A percentile compares a stretch with the other conserved stretches of the same genome.
phyloP scores from a whole-genome alignment of 2,797 vertebrate genomes.

The Muscicapa comitata region DNA sequence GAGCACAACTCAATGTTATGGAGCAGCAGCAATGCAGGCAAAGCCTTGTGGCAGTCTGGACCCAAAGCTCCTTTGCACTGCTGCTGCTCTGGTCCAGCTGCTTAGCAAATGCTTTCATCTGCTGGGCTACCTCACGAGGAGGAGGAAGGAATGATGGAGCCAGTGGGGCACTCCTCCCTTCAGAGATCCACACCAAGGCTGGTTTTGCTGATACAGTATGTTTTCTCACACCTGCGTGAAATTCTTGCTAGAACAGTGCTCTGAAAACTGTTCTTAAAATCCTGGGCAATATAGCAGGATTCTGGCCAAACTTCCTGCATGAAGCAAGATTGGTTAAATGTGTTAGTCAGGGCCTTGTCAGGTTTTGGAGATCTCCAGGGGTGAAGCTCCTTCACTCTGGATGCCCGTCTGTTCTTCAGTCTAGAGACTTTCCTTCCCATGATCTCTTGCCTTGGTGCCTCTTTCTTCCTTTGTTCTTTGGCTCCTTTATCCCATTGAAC shows the following conservation, averaged over 20 bases:
- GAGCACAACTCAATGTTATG: fast-evolving
- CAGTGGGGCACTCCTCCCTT: not conserved
- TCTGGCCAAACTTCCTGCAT: not conserved
- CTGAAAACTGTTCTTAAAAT: not conserved
- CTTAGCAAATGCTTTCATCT: not conserved
- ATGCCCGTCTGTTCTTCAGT: not conserved
- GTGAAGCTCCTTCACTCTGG: not conserved
- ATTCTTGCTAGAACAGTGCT: not conserved
- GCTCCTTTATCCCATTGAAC: not conserved
- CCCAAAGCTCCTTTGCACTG: not conserved
- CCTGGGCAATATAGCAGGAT: not conserved
- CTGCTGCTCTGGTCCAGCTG: not conserved
- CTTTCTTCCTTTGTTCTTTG: not conserved
- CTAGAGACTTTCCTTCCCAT: not conserved
- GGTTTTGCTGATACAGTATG: not conserved
- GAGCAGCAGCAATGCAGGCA: not conserved
- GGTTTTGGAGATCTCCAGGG: not conserved
- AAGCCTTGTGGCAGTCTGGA: not conserved
- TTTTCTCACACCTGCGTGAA: not conserved
- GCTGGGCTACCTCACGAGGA: not conserved
- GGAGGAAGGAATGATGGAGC: not conserved
- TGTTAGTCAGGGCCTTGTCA: not conserved
- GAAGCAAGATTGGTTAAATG: not conserved
- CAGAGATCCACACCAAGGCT: fast-evolving
- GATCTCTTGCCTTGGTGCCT: not conserved